Evolutionary conservation across 2,113 vertebrate genomes (phyloP).

Genomic region (Oostethus manadensis): DNA sequence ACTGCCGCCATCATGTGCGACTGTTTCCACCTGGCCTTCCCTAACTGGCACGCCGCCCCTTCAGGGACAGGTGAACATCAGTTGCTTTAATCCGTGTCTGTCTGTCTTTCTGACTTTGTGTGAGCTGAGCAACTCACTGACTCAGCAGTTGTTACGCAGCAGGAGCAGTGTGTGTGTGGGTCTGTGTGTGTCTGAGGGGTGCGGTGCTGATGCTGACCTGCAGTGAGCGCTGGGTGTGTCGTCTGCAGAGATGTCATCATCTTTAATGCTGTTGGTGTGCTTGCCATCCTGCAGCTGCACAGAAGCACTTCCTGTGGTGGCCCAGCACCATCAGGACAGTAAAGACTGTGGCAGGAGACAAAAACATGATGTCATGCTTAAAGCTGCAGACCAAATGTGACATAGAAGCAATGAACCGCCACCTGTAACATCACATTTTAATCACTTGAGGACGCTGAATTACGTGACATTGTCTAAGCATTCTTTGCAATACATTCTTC

Average conservation of each 20-base stretch:
- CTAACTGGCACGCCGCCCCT: conserved; percentile 92
- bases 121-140: conserved; percentile 25
- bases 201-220: conserved; percentile 56
- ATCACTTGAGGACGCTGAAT: too few species aligned
- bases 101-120: background rate
- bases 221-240: conserved; percentile 70
- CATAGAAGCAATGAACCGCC: too few species aligned
- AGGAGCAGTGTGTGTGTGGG: conserved; percentile 29
- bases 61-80: conserved; percentile 89
- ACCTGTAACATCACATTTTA: conserved; percentile 6
- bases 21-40: conserved; percentile 97
- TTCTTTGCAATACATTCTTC: background rate
- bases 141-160: conserved; percentile 32
- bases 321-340: background rate
- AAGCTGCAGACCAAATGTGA: background rate
- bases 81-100: conserved; percentile 35
- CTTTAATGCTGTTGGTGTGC: background rate
- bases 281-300: background rate
- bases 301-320: background rate
- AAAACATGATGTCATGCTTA: background rate
- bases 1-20: conserved; percentile 86
- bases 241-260: conserved; percentile 67
- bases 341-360: background rate
- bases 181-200: conserved; percentile 6
- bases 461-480: background rate